These are phyloP conservation scores for Alexandromys fortis DNA, from an alignment of 2,113 vertebrate species.

Conservation along the genomic window DNA sequence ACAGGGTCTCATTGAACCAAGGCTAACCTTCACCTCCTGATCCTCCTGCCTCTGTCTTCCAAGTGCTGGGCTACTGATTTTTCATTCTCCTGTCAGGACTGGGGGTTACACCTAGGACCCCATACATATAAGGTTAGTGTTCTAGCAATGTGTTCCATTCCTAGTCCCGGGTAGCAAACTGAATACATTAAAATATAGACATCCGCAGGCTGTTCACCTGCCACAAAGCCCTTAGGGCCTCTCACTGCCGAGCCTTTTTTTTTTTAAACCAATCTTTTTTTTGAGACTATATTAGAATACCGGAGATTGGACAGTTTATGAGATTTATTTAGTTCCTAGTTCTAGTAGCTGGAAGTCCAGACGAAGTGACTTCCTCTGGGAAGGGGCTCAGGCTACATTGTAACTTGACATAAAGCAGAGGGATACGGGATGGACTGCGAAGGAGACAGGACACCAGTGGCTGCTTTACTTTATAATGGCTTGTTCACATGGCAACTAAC, in stretches of 20 bases:
- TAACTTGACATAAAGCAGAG: neutral
- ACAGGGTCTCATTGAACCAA: neutral
- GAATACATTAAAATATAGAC: neutral
- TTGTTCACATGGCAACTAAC: neutral
- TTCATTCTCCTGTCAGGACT: neutral
- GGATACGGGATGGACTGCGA: accelerated
- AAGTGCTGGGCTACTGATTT: neutral
- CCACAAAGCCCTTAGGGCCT: neutral
- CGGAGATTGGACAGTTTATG: neutral
- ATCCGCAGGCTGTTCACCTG: neutral
- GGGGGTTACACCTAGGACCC: neutral
- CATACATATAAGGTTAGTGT: neutral
- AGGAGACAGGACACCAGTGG: neutral
- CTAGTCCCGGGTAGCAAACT: neutral
- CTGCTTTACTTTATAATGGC: neutral
- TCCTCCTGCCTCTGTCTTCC: neutral
- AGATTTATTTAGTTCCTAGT: neutral
- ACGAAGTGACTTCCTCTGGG: neutral
- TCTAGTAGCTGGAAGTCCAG: neutral
- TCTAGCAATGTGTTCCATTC: neutral
- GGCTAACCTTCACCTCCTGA: neutral
- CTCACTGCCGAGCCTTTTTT: neutral
- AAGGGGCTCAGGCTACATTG: neutral
- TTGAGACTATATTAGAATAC: neutral
- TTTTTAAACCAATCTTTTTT: neutral